These are phyloP conservation scores for Helicolenus hilgendorfi DNA, from an alignment of 2,797 vertebrate species.

Conservation along the genomic window DNA sequence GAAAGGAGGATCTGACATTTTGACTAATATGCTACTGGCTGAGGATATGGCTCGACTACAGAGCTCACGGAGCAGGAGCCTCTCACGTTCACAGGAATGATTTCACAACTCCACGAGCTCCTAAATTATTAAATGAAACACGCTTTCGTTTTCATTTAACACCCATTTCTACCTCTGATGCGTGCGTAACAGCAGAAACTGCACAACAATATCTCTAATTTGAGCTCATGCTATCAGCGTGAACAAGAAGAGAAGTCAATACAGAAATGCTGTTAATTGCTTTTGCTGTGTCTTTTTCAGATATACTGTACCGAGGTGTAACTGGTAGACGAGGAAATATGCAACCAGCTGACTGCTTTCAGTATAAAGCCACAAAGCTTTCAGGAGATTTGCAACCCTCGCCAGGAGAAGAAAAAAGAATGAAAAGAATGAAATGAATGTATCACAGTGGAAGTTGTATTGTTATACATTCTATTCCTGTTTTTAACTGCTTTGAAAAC, in stretches of 20 bases:
- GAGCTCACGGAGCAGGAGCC: constrained; percentile 5
- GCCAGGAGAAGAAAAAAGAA: not conserved
- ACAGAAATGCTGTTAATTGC: constrained; percentile 3
- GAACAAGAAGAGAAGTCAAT: not conserved
- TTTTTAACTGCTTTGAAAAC: not conserved
- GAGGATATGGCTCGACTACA: constrained; percentile 33
- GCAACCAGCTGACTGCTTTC: not conserved
- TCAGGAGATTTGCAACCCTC: not conserved
- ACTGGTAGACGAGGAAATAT: not conserved
- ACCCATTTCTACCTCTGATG: not conserved
- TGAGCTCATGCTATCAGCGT: not conserved
- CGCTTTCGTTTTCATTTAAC: constrained; percentile 46
- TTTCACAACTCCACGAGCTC: constrained; percentile 24
- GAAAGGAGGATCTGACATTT: constrained; percentile 83
- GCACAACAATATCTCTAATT: not conserved
- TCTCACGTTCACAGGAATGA: constrained; percentile 15
- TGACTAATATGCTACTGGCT: constrained; percentile 77
- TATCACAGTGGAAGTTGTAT: not conserved
- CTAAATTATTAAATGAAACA: constrained; percentile 44
- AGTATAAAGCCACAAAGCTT: not conserved
- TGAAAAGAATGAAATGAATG: not conserved
- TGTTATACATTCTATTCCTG: not conserved
- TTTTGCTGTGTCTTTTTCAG: constrained; percentile 2
- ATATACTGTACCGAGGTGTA: not conserved
- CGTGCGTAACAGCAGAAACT: not conserved